These are phyloP conservation scores for Melolontha melolontha DNA, from an alignment of 2,888 invertebrate species.

Conservation along the genomic window DNA sequence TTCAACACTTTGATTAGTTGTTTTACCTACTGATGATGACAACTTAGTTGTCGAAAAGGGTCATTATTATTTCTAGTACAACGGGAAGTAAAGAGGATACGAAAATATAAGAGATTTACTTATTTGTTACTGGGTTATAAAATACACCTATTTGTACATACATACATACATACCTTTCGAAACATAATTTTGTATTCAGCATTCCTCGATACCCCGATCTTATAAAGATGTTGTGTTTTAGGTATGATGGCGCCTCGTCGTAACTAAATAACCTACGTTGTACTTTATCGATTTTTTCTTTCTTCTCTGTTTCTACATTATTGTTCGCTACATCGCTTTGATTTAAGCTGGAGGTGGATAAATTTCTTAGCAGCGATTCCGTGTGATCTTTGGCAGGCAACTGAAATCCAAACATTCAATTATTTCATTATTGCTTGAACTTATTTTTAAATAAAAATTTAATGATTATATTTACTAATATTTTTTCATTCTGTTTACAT, in stretches of 20 bases:
- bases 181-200: constrained; percentile 83
- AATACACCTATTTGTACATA: too few relatives aligned
- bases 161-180: constrained; percentile 78
- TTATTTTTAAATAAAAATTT: too few relatives aligned
- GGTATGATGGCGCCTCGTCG: constrained; percentile 80
- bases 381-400: constrained; percentile 41
- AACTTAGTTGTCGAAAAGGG: too few relatives aligned
- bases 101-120: too few relatives aligned
- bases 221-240: constrained; percentile 90
- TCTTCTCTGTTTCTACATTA: constrained; percentile 8
- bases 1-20: too few relatives aligned
- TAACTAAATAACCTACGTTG: constrained; percentile 61
- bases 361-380: constrained; percentile 44
- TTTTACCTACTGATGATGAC: too few relatives aligned
- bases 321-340: constrained; percentile 11
- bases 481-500: too few relatives aligned
- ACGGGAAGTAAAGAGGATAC: too few relatives aligned
- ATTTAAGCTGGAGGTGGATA: constrained; percentile 26
- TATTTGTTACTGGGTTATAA: too few relatives aligned
- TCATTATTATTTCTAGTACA: too few relatives aligned
- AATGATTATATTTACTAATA: too few relatives aligned
- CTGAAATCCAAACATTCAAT: not conserved
- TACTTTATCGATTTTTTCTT: constrained; percentile 34
- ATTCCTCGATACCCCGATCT: constrained; percentile 86
- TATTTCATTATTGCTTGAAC: too few relatives aligned